phyloP scores from a whole-genome alignment of 37 sponge, comb jelly and placozoan species.

The Haliclona indistincta region DNA sequence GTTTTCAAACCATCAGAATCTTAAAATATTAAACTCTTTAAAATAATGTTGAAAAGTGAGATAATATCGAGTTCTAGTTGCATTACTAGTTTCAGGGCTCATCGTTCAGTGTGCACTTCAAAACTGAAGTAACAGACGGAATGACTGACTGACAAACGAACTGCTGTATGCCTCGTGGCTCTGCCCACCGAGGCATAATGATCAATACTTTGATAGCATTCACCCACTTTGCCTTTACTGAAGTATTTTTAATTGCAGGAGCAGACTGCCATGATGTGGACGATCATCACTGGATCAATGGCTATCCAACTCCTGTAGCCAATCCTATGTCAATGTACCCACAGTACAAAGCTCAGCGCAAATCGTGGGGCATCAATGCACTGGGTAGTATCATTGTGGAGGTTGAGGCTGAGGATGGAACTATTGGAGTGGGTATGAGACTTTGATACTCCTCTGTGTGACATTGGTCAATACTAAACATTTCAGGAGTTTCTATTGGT shows the following conservation, averaged over 20 bases:
- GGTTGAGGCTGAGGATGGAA: slow-evolving; percentile 81
- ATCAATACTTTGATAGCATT: too few species aligned
- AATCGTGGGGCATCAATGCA: slow-evolving; percentile 89
- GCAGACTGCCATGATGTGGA: slow-evolving; percentile 90
- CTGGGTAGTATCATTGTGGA: slow-evolving; percentile 83
- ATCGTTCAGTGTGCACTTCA: too few species aligned
- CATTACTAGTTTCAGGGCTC: too few species aligned
- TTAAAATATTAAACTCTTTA: too few species aligned
- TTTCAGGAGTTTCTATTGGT: slow-evolving; percentile 80
- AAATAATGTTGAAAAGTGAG: too few species aligned
- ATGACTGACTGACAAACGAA: too few species aligned
- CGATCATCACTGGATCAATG: slow-evolving; percentile 88
- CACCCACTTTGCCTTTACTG: too few species aligned
- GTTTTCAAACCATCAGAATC: too few species aligned
- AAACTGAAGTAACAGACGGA: too few species aligned
- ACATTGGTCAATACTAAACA: not conserved
- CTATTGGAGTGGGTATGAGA: slow-evolving; percentile 74
- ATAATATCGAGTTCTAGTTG: too few species aligned
- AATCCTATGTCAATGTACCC: slow-evolving; percentile 81
- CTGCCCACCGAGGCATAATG: too few species aligned
- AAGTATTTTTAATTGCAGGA: slow-evolving; percentile 45
- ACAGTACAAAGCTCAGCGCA: slow-evolving; percentile 61
- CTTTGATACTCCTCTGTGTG: not conserved
- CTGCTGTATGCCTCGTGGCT: too few species aligned
- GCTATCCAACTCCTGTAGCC: slow-evolving; percentile 76